These are phyloP conservation scores for Drepanosiphum platanoidis DNA, from an alignment of 2,888 invertebrate genomes.

Conservation along the genomic window DNA sequence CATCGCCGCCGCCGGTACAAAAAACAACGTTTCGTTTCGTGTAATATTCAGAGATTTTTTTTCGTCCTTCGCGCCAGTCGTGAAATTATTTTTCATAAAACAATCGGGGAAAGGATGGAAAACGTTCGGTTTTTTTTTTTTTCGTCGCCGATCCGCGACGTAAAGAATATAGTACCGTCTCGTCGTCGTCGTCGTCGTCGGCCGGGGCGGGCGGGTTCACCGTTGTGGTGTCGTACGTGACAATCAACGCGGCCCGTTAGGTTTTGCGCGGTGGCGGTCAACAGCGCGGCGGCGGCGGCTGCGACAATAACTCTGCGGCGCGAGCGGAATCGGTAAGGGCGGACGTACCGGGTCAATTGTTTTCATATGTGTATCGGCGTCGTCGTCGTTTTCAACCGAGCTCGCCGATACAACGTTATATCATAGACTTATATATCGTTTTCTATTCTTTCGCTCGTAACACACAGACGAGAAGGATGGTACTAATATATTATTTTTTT, in stretches of 20 bases:
- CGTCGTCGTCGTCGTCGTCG: neutral
- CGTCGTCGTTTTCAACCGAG: neutral
- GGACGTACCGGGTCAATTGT: neutral
- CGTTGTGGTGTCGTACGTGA: too few relatives aligned
- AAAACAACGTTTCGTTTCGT: neutral
- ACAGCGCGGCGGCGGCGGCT: neutral
- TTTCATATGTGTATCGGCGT: neutral
- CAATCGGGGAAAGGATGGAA: neutral
- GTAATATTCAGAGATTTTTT: neutral
- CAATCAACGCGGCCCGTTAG: constrained; percentile 28
- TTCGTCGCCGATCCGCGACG: neutral
- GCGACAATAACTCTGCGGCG: neutral
- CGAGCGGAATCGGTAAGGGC: neutral
- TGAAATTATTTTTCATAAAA: neutral
- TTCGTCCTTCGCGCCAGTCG: neutral
- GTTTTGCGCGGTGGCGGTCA: constrained; percentile 5
- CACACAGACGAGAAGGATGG: too few relatives aligned
- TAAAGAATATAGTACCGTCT: too few relatives aligned
- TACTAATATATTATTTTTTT: too few relatives aligned
- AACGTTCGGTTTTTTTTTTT: neutral
- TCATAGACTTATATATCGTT: too few relatives aligned
- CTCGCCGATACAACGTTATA: neutral
- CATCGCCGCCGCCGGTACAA: neutral
- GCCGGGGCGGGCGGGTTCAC: too few relatives aligned
- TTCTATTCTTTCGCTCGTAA: too few relatives aligned